phyloP scores from a whole-genome alignment of 2,888 invertebrate genomes.

The Meghimatium bilineatum region DNA sequence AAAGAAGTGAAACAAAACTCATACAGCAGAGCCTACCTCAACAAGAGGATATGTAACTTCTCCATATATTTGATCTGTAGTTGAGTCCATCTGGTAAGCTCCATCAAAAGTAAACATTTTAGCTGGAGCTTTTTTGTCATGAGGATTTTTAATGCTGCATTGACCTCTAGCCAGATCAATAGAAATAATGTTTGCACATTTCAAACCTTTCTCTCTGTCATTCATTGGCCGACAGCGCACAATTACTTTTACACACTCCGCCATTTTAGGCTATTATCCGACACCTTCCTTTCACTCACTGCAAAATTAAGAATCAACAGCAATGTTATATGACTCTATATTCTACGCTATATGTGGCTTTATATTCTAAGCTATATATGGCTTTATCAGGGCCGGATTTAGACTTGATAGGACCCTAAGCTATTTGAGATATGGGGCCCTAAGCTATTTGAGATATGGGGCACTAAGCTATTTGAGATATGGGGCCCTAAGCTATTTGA shows the following conservation, averaged over 20 bases:
- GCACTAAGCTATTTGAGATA: no score
- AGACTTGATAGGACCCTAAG: no score
- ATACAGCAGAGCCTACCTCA: slow-evolving; percentile 80
- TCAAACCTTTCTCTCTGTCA: slow-evolving; percentile 83
- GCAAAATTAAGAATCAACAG: background rate
- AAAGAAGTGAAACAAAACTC: no score
- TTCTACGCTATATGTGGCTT: no score
- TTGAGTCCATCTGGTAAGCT: slow-evolving; percentile 85
- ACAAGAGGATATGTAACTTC: slow-evolving; percentile 90
- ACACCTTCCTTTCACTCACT: background rate
- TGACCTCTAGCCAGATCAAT: slow-evolving; percentile 82
- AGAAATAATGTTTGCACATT: slow-evolving; percentile 81
- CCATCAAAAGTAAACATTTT: slow-evolving; percentile 88
- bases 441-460: no score
- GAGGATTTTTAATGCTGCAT: slow-evolving; percentile 78
- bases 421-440: no score
- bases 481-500: no score
- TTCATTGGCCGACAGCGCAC: slow-evolving; percentile 92
- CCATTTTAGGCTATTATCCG: slow-evolving; percentile 49
- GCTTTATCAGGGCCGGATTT: no score
- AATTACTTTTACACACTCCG: slow-evolving; percentile 87
- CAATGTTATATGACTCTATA: no score
- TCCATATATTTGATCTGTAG: slow-evolving; percentile 91
- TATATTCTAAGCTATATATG: no score
- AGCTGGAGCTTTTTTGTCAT: slow-evolving; percentile 70